Conservation (phyloP, 2,797 vertebrate genomes). For the Parambassis ranga region DNA sequence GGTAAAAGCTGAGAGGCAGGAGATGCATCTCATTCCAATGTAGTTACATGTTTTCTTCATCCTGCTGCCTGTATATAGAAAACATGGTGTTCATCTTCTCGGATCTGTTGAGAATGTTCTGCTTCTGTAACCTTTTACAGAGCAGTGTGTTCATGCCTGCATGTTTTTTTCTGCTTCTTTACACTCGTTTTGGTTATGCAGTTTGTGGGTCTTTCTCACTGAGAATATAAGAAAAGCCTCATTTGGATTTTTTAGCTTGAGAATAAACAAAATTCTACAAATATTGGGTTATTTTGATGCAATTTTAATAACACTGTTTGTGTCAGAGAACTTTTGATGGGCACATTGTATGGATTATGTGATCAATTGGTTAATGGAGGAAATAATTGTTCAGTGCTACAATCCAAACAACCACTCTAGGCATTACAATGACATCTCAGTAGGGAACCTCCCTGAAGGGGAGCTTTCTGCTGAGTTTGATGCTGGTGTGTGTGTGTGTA, state of each 20-base stretch:
- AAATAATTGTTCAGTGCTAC: too few relatives aligned
- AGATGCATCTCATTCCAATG: neutral
- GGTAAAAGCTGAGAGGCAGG: slow-evolving; percentile 9
- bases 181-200: neutral
- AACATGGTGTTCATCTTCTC: neutral
- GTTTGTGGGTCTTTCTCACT: slow-evolving; percentile 1
- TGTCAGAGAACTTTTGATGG: neutral
- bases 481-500: too few relatives aligned
- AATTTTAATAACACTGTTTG: too few relatives aligned
- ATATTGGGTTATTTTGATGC: too few relatives aligned
- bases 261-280: too few relatives aligned
- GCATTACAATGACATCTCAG: too few relatives aligned
- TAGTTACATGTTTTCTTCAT: neutral
- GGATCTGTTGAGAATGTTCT: slow-evolving; percentile 4
- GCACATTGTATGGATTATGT: neutral
- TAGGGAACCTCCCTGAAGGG: too few relatives aligned
- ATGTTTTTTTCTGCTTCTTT: neutral
- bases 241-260: too few relatives aligned
- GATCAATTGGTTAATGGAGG: neutral
- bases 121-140: slow-evolving; percentile 30
- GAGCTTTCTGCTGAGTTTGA: too few relatives aligned
- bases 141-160: slow-evolving; percentile 6
- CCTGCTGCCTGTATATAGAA: neutral
- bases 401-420: too few relatives aligned
- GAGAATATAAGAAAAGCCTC: too few relatives aligned